Percentiles rank a stretch among this genome's conserved stretches.
phyloP scores from a whole-genome alignment of 2,888 invertebrate species.

The Rhingia campestris region DNA sequence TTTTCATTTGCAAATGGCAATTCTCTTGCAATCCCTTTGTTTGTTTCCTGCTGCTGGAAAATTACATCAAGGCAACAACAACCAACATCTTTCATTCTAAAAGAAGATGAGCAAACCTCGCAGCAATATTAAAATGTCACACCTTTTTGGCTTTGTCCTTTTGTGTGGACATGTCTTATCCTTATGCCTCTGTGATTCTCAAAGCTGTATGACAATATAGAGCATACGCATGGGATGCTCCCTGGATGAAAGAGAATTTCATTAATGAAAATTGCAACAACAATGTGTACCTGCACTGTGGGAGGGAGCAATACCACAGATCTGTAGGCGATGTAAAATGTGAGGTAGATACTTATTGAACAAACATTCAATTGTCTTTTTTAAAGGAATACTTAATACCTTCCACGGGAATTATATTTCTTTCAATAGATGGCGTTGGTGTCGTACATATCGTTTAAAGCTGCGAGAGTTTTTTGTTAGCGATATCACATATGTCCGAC shows the following conservation, averaged over 20 bases:
- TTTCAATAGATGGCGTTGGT: too few species aligned
- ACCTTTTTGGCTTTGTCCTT: slow-evolving; percentile 52
- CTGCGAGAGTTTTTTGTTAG: too few species aligned
- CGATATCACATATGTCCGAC: too few species aligned
- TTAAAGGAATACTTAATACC: too few species aligned
- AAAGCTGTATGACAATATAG: slow-evolving; percentile 52
- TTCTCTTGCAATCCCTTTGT: not conserved
- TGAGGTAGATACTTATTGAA: too few species aligned
- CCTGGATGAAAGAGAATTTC: slow-evolving; percentile 48
- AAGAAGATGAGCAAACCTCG: slow-evolving; percentile 44
- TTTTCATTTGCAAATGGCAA: slow-evolving; percentile 40
- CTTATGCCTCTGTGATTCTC: slow-evolving; percentile 39
- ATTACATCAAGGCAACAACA: slow-evolving; percentile 45
- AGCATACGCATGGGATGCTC: slow-evolving; percentile 18
- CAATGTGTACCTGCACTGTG: not conserved
- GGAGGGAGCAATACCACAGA: too few species aligned
- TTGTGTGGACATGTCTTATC: slow-evolving; percentile 52
- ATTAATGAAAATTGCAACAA: slow-evolving; percentile 33
- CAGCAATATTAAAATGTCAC: slow-evolving; percentile 69
- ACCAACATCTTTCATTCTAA: slow-evolving; percentile 48
- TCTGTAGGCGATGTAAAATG: too few species aligned
- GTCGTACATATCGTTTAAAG: too few species aligned
- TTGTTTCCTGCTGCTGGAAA: not conserved
- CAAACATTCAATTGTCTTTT: too few species aligned
- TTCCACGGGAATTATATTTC: too few species aligned